Base-by-base conservation (phyloP, 2,113 vertebrate species). In the Polypterus bichir region DNA sequence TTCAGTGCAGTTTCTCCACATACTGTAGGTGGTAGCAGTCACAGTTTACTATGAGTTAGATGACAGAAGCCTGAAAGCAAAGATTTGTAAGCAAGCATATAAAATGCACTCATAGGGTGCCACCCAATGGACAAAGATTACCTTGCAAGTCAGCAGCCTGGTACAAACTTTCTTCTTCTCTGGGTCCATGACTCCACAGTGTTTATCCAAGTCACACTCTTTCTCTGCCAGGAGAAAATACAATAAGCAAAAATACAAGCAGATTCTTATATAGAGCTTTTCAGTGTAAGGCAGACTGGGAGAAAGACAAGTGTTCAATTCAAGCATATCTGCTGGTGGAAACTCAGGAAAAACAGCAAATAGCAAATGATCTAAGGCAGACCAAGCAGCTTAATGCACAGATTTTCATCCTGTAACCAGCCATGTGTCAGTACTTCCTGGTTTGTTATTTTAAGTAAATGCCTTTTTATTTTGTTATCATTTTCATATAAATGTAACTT, bases 121-220 rank as follows among this genome's bases (percentile, higher is more conserved):
- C 27, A 27, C 27, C 27, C 27, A 27, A 27, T 27, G 27, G 27
- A 27, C 27, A 27, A 10, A 3, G 8, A 2, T 80, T 87, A 96
- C 93, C 83, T 96, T 96, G 89, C 93, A 96, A 59, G 93, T 94
- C 63, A 96, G 78, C 68, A 94, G 77, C 53, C 93, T 89, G n/a
- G 92, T 94, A 76, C 93, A 94, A 71, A 92, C 86, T 77, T 92
- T 94, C 79, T 94, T 90, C 78, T 89, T 89, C 73, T 94, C 92
- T 0, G 87, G 90, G 76, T 96, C 93, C 59, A 93, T 73, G 61
- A 94, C 92, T 4, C 92, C 92, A 49, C 93, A 96, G 79, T 96
- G 93, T 72, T 88, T 86, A 78, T 94, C 92, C 77, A 94, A 78
- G 77, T 96, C 90, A 46, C 89, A 94, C 76, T 92, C 90, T 79